A percentile compares a stretch with the other conserved stretches of the same genome.
phyloP scores from a whole-genome alignment of 2,888 invertebrate genomes.

The Microctonus brassicae region DNA sequence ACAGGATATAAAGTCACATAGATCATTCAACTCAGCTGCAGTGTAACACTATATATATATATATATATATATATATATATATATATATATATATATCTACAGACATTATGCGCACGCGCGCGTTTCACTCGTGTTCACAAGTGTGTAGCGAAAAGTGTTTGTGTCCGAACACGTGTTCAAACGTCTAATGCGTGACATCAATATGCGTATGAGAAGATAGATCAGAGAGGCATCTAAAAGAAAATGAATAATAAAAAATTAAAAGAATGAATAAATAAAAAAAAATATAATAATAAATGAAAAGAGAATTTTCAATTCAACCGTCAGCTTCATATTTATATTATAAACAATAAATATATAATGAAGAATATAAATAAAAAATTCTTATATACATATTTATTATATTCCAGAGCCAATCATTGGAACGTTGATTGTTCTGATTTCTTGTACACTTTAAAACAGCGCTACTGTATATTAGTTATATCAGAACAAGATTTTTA shows the following conservation, averaged over 20 bases:
- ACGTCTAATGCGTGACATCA: constrained; percentile 24
- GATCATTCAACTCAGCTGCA: constrained; percentile 15
- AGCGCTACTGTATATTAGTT: background rate
- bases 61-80: constrained; percentile 47
- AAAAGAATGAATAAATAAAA: background rate
- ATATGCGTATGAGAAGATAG: constrained; percentile 33
- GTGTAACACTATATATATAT: constrained; percentile 3
- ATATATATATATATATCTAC: constrained; percentile 52
- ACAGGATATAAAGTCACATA: background rate
- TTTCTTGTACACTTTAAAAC: constrained; percentile 2
- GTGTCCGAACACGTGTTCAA: constrained; percentile 56
- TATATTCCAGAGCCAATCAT: background rate
- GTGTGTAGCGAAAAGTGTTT: constrained; percentile 56
- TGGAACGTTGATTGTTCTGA: background rate
- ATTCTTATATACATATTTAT: background rate
- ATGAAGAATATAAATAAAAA: background rate
- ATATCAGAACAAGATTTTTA: background rate
- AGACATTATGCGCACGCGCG: constrained; percentile 58
- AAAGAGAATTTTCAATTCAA: background rate
- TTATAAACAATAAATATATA: background rate
- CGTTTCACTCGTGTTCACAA: constrained; percentile 54
- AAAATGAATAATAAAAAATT: background rate
- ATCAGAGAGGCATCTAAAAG: constrained; percentile 28
- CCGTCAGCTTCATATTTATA: background rate
- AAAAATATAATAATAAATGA: background rate